These are phyloP conservation scores for Oceanodroma tethys DNA, from an alignment of 2,113 vertebrate genomes.

Conservation along the genomic window DNA sequence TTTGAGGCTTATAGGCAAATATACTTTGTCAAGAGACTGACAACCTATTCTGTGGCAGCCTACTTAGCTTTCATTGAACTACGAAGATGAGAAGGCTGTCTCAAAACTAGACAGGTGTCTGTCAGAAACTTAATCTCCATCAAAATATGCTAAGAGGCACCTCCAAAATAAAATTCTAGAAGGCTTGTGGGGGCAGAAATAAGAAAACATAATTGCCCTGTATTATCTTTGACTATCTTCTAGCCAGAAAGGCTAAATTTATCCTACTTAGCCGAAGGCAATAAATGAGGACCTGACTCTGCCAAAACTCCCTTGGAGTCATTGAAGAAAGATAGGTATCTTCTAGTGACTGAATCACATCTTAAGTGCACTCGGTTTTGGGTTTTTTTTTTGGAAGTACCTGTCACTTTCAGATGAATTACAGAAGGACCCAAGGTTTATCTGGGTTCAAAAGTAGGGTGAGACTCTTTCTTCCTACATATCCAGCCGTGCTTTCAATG, in stretches of 20 bases:
- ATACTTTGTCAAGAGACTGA: not conserved
- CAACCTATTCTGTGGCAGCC: not conserved
- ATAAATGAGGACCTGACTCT: not conserved
- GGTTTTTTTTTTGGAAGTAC: rapidly evolving
- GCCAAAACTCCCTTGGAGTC: not conserved
- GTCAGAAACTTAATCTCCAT: not conserved
- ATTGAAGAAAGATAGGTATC: not conserved
- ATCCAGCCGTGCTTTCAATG: not conserved
- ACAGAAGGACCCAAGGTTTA: not conserved
- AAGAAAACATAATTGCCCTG: not conserved
- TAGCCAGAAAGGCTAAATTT: not conserved
- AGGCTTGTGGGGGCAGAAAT: not conserved
- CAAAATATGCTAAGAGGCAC: not conserved
- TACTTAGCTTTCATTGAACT: not conserved
- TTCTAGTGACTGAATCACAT: not conserved
- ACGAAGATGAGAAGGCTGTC: not conserved
- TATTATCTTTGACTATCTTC: not conserved
- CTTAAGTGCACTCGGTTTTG: not conserved
- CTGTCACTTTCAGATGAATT: not conserved
- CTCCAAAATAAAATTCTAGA: not conserved
- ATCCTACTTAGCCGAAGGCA: not conserved
- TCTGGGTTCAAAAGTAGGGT: not conserved
- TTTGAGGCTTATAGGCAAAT: not conserved
- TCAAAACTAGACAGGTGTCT: not conserved
- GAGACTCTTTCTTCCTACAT: not conserved